Percentiles rank a stretch among this genome's conserved stretches.
Evolutionary conservation across 37 sponge, comb jelly and placozoan genomes (phyloP).

Genomic region (Theonella swinhoei): DNA sequence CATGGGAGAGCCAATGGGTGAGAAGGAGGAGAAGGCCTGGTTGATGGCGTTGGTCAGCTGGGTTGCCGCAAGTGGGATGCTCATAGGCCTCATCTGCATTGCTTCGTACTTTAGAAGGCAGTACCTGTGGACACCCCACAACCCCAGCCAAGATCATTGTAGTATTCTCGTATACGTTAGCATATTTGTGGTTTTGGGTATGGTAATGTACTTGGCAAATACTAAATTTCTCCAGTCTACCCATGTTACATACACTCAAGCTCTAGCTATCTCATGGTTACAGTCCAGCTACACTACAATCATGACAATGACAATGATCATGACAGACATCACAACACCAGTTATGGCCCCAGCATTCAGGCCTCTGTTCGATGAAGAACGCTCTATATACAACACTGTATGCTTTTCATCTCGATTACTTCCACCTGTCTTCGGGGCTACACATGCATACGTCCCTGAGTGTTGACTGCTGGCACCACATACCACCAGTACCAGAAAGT

Average conservation of each 20-base stretch:
- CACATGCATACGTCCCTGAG: not conserved
- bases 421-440: not conserved
- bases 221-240: too few relatives aligned
- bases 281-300: too few relatives aligned
- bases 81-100: slow-evolving; percentile 16
- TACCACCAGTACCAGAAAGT: not conserved
- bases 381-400: too few relatives aligned
- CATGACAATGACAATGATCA: not conserved
- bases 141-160: too few relatives aligned
- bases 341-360: too few relatives aligned
- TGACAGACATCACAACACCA: not conserved
- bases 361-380: too few relatives aligned
- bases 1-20: not conserved
- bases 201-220: too few relatives aligned
- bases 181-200: too few relatives aligned
- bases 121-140: not conserved
- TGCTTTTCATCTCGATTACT: too few relatives aligned
- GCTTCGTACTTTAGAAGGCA: not conserved
- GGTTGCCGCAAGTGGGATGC: not conserved
- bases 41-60: not conserved
- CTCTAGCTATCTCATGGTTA: too few relatives aligned
- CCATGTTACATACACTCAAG: too few relatives aligned
- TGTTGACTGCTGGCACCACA: not conserved
- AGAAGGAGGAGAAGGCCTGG: not conserved
- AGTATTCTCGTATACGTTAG: too few relatives aligned